Evolutionary conservation across 2,888 invertebrate genomes (phyloP).

Genomic region (Agrilus cyanescens): DNA sequence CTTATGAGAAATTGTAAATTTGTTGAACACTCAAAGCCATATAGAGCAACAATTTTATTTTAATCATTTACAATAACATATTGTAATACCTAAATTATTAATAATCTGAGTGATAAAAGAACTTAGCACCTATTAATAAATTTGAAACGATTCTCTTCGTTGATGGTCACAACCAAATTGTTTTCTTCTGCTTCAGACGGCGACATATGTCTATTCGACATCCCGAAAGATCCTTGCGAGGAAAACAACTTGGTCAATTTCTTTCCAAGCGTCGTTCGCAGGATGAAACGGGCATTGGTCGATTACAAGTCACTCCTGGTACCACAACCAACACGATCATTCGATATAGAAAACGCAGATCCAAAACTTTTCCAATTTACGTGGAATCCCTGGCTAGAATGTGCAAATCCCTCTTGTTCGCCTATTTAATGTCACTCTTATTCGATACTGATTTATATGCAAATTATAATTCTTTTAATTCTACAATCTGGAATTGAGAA

Average conservation of each 20-base stretch:
- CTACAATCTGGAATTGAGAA: too few relatives aligned
- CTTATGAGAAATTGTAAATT: too few relatives aligned
- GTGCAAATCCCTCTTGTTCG: conserved; percentile 22
- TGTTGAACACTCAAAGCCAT: too few relatives aligned
- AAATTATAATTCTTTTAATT: too few relatives aligned
- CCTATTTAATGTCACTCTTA: conserved; percentile 2
- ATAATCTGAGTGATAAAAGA: too few relatives aligned
- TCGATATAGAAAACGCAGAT: conserved; percentile 48
- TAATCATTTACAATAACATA: too few relatives aligned
- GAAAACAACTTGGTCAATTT: conserved; percentile 51
- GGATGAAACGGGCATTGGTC: conserved; percentile 38
- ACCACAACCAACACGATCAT: conserved; percentile 41
- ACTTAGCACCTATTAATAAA: too few relatives aligned
- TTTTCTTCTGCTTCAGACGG: conserved; percentile 35
- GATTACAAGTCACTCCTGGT: conserved; percentile 41
- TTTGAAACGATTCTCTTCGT: too few relatives aligned
- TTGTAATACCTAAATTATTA: too few relatives aligned
- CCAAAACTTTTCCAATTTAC: conserved; percentile 59
- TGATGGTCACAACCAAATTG: too few relatives aligned
- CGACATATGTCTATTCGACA: conserved; percentile 61
- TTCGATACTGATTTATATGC: too few relatives aligned
- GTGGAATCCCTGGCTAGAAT: conserved; percentile 56
- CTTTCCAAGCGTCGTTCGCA: conserved; percentile 41
- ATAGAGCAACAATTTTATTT: too few relatives aligned
- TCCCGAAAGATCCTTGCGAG: conserved; percentile 70